A percentile compares a stretch with the other conserved stretches of the same genome.
Evolutionary conservation across 2,797 vertebrate genomes (phyloP).

Genomic region (Geotria australis): DNA sequence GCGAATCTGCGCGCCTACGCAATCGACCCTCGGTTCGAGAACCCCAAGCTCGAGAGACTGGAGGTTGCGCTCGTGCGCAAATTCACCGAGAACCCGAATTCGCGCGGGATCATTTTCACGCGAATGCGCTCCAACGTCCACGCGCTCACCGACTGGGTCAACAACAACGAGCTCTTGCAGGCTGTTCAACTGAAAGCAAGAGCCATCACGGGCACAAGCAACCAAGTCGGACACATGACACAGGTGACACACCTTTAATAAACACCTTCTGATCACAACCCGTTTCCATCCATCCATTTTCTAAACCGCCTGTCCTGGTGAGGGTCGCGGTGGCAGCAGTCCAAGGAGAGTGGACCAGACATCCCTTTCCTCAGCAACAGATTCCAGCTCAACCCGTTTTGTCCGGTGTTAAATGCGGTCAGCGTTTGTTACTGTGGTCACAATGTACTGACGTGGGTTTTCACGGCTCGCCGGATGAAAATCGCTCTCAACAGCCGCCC

Average conservation of each 20-base stretch:
- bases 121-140: slow-evolving; percentile 30
- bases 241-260: slow-evolving; percentile 16
- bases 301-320: too few relatives aligned
- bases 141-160: slow-evolving; percentile 40
- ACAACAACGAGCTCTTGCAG: slow-evolving; percentile 7
- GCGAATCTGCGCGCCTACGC: slow-evolving; percentile 11
- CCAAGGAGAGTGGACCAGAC: too few relatives aligned
- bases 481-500: too few relatives aligned
- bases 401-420: too few relatives aligned
- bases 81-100: slow-evolving; percentile 8
- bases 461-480: too few relatives aligned
- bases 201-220: slow-evolving; percentile 25
- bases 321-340: too few relatives aligned
- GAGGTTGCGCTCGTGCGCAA: slow-evolving; percentile 22
- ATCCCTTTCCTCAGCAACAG: too few relatives aligned
- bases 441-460: too few relatives aligned
- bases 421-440: too few relatives aligned
- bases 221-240: slow-evolving; percentile 34
- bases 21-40: slow-evolving; percentile 11
- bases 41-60: slow-evolving; percentile 35
- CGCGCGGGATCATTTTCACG: slow-evolving; percentile 42
- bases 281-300: too few relatives aligned
- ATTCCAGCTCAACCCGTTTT: too few relatives aligned
- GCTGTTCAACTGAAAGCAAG: slow-evolving; percentile 16
- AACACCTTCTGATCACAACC: too few relatives aligned